phyloP scores from a whole-genome alignment of 2,888 invertebrate species.

The Tachina grossa region DNA sequence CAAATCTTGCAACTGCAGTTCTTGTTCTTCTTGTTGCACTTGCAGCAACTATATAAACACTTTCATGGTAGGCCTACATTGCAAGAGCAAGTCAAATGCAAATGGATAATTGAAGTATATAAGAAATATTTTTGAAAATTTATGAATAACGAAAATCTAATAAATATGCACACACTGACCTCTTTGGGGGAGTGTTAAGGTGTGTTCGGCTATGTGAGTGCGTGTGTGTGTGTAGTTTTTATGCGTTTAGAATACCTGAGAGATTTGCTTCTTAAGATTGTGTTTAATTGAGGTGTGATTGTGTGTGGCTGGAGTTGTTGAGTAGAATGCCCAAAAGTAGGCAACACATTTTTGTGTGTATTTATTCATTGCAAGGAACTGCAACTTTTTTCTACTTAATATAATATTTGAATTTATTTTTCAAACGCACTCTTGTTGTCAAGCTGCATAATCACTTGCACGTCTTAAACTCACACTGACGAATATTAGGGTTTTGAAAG shows the following conservation, averaged over 20 bases:
- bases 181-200: constrained; percentile 7
- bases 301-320: not conserved
- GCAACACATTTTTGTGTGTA: constrained; percentile 30
- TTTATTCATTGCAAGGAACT: constrained; percentile 21
- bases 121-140: constrained; percentile 42
- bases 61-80: constrained; percentile 5
- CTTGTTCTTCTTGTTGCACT: constrained; percentile 58
- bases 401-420: constrained; percentile 21
- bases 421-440: constrained; percentile 70
- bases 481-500: not conserved
- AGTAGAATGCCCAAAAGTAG: constrained; percentile 25
- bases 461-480: constrained; percentile 44
- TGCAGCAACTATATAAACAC: constrained; percentile 34
- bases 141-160: constrained; percentile 1
- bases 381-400: constrained; percentile 39
- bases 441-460: constrained; percentile 78
- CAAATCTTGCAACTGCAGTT: constrained; percentile 26
- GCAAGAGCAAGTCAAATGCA: constrained; percentile 34
- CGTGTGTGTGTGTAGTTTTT: not conserved
- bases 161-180: constrained; percentile 16
- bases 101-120: constrained; percentile 41
- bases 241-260: constrained; percentile 24
- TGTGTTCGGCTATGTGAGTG: not conserved
- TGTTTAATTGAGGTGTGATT: not conserved
- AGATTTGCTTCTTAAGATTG: constrained; percentile 17